A percentile compares a stretch with the other conserved stretches of the same genome.
phyloP scores from a whole-genome alignment of 2,888 invertebrate genomes.

The Anodontia alba region DNA sequence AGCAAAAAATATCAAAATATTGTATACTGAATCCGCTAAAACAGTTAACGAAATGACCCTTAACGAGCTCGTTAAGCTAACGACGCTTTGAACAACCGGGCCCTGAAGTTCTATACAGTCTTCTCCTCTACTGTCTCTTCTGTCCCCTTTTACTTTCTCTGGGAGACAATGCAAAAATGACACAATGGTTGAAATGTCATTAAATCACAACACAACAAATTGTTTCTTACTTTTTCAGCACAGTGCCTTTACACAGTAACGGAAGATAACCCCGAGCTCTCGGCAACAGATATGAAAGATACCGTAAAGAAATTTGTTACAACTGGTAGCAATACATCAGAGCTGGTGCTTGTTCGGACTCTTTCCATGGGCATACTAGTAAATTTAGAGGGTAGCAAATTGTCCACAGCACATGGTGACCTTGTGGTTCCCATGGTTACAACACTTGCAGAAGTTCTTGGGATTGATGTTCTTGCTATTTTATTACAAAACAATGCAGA shows the following conservation, averaged over 20 bases:
- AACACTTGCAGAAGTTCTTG: slow-evolving; percentile 68
- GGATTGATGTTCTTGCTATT: slow-evolving; percentile 34
- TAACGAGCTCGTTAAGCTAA: no score
- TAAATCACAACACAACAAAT: no score
- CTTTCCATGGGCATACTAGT: slow-evolving; percentile 79
- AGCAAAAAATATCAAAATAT: no score
- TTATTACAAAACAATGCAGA: neutral
- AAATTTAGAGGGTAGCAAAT: slow-evolving; percentile 74
- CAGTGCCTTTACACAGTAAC: slow-evolving; percentile 90
- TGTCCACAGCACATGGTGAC: slow-evolving; percentile 62
- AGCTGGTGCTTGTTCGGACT: slow-evolving; percentile 49
- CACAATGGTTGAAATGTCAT: no score
- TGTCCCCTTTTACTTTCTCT: no score
- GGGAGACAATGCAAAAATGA: no score
- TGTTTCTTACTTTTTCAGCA: no score
- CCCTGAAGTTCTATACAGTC: no score
- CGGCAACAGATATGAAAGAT: slow-evolving; percentile 74
- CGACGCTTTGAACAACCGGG: no score
- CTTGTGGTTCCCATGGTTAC: slow-evolving; percentile 63
- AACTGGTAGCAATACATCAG: slow-evolving; percentile 37
- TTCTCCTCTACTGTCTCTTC: no score
- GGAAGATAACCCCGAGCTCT: slow-evolving; percentile 89
- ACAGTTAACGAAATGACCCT: no score
- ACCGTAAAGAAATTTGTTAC: slow-evolving; percentile 58
- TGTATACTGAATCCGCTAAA: no score